A percentile compares a stretch with the other conserved stretches of the same genome.
These are phyloP conservation scores for Andrena trimmerana DNA, from an alignment of 2,888 invertebrate genomes.

Conservation along the genomic window DNA sequence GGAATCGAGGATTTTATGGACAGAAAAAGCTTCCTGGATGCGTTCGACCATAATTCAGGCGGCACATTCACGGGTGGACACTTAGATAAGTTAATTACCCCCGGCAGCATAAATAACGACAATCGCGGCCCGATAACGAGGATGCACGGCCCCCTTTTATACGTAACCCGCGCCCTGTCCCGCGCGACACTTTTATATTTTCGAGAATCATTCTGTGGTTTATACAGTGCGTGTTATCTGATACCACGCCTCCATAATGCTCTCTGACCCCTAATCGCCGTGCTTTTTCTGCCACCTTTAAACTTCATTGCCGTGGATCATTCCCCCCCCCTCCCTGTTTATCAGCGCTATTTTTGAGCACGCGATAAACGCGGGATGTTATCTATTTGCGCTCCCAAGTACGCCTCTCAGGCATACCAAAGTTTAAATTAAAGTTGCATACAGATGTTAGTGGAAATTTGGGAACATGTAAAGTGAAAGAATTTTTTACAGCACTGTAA, in stretches of 20 bases:
- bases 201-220: slow-evolving; percentile 55
- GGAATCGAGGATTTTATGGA: slow-evolving; percentile 57
- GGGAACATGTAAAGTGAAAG: no score
- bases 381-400: not conserved
- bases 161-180: slow-evolving; percentile 33
- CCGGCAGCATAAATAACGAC: slow-evolving; percentile 71
- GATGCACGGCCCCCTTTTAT: slow-evolving; percentile 62
- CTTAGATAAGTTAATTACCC: slow-evolving; percentile 74
- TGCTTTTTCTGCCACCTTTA: slow-evolving; percentile 10
- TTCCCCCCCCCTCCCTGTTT: not conserved
- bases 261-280: slow-evolving; percentile 40
- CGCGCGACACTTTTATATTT: slow-evolving; percentile 60
- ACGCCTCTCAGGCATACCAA: no score
- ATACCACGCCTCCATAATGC: slow-evolving; percentile 41
- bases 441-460: no score
- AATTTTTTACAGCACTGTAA: no score
- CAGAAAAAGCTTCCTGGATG: slow-evolving; percentile 59
- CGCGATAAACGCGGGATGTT: slow-evolving; percentile 6
- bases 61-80: slow-evolving; percentile 60
- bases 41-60: slow-evolving; percentile 59
- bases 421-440: no score
- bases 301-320: slow-evolving; percentile 22
- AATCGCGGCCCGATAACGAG: slow-evolving; percentile 69
- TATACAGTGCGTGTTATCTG: slow-evolving; percentile 51
- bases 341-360: not conserved